Percentiles rank a stretch among this genome's conserved stretches.
These are phyloP conservation scores for Eupithecia tripunctaria DNA, from an alignment of 2,888 invertebrate species.

Conservation along the genomic window DNA sequence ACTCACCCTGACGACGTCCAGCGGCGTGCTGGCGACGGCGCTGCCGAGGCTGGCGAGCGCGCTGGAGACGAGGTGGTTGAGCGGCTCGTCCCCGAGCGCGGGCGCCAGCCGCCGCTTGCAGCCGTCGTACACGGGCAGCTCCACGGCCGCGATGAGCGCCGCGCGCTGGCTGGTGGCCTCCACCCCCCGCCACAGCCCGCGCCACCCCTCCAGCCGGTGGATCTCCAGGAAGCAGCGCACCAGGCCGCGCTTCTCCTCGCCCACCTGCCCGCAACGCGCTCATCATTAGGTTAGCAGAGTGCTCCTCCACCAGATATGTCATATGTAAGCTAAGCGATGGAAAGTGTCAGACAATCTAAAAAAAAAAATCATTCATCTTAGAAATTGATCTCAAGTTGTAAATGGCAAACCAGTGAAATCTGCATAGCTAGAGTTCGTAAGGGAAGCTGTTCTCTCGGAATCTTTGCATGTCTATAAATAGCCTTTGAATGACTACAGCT, in stretches of 20 bases:
- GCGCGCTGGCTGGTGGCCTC: conserved; percentile 97
- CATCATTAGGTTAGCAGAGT: background rate
- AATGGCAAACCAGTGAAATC: background rate
- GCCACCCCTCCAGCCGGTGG: conserved; percentile 91
- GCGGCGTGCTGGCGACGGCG: conserved; percentile 96
- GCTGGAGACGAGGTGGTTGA: conserved; percentile 95
- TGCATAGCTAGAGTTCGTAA: background rate
- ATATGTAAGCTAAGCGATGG: background rate
- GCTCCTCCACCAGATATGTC: background rate
- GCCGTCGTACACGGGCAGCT: conserved; percentile 96
- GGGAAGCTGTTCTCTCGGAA: background rate
- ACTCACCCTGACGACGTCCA: conserved; percentile 91
- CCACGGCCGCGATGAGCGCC: conserved; percentile 96
- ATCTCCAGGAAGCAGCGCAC: conserved; percentile 92
- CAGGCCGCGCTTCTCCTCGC: conserved; percentile 86
- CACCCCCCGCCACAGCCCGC: conserved; percentile 96
- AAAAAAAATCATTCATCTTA: too few species aligned
- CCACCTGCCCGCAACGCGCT: conserved; percentile 71
- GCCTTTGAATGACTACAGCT: too few species aligned
- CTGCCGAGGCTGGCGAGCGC: conserved; percentile 96
- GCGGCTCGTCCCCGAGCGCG: conserved; percentile 90
- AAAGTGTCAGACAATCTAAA: background rate
- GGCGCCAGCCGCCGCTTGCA: conserved; percentile 90
- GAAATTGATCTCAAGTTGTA: background rate
- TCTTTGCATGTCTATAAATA: background rate